Conservation (phyloP, 2,888 invertebrate species). For the Epinotia demarniana region DNA sequence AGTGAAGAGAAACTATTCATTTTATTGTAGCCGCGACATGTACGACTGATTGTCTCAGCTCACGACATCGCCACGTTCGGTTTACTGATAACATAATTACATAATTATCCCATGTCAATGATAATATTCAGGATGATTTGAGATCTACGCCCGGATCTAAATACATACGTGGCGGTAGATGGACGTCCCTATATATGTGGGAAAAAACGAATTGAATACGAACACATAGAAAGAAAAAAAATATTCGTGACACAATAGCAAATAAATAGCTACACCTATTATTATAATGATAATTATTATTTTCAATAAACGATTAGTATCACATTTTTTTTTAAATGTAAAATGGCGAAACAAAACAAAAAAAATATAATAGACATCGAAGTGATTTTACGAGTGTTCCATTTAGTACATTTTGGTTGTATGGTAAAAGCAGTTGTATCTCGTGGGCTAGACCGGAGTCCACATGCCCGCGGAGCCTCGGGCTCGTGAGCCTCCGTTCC, state of each 20-base stretch:
- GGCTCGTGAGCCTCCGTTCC: constrained; percentile 25
- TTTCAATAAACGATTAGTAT: too few relatives aligned
- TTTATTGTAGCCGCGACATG: background rate
- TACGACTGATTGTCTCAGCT: constrained; percentile 14
- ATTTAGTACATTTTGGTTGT: background rate
- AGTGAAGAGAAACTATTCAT: background rate
- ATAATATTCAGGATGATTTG: constrained; percentile 1
- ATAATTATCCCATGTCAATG: background rate
- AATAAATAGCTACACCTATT: too few relatives aligned
- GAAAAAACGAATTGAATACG: background rate
- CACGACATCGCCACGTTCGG: constrained; percentile 13
- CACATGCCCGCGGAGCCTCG: background rate
- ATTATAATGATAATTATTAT: too few relatives aligned
- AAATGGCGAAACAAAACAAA: too few relatives aligned
- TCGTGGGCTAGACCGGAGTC: background rate
- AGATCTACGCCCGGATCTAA: background rate
- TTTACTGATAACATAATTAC: constrained; percentile 10
- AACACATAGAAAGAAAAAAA: too few relatives aligned
- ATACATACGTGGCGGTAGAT: background rate
- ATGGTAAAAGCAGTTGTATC: background rate
- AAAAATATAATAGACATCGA: background rate
- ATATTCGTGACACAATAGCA: too few relatives aligned
- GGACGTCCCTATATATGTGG: background rate
- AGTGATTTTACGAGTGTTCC: background rate
- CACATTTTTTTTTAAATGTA: too few relatives aligned